Conservation (phyloP, 53 echinoderm and acorn worm species). For the Crossaster papposus region DNA sequence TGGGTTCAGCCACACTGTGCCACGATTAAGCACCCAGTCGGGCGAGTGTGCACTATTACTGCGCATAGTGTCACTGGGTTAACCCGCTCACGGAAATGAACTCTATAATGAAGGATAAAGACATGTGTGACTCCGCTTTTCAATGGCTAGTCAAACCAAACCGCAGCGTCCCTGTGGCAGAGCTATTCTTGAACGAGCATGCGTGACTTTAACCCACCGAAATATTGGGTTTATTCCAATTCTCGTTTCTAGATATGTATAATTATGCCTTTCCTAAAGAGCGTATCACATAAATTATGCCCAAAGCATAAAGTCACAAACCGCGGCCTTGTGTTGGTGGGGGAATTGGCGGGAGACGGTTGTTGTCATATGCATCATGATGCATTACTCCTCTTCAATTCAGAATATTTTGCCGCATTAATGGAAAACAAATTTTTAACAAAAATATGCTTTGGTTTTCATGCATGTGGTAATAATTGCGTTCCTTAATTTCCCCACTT, state of each 20-base stretch:
- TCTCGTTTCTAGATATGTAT: not conserved
- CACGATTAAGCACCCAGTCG: conserved; percentile 24
- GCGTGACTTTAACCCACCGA: conserved; percentile 22
- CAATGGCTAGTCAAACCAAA: not conserved
- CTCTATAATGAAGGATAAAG: conserved; percentile 25
- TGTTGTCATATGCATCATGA: too few relatives aligned
- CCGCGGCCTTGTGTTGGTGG: too few relatives aligned
- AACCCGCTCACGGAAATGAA: conserved; percentile 41
- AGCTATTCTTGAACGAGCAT: conserved; percentile 32
- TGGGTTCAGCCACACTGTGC: conserved; percentile 49
- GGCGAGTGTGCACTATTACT: not conserved
- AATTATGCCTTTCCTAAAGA: too few relatives aligned
- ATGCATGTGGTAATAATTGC: too few relatives aligned
- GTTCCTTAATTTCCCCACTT: too few relatives aligned
- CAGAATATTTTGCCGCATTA: too few relatives aligned
- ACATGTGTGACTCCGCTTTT: conserved; percentile 20
- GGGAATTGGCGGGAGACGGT: too few relatives aligned
- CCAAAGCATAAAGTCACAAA: too few relatives aligned
- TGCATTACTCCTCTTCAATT: too few relatives aligned
- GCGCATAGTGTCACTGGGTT: conserved; percentile 5
- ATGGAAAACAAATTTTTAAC: too few relatives aligned
- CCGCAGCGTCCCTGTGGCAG: not conserved
- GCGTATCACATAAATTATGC: too few relatives aligned
- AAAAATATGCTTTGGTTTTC: too few relatives aligned
- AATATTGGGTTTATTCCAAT: not conserved